phyloP scores from a whole-genome alignment of 2,888 invertebrate species.

The Dichetophora obliterata region DNA sequence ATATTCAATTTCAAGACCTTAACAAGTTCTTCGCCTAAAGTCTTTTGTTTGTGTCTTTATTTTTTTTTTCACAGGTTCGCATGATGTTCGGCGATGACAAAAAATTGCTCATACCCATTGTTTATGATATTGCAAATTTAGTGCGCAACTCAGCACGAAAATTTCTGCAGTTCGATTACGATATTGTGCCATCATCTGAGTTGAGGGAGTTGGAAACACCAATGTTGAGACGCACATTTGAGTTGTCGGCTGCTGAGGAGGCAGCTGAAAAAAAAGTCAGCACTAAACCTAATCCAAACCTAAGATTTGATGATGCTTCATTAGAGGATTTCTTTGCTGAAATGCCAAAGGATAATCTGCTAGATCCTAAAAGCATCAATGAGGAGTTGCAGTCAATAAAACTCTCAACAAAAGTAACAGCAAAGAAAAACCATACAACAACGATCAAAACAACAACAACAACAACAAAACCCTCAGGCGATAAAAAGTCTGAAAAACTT shows the following conservation, averaged over 20 bases:
- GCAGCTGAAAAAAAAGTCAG: slow-evolving; percentile 49
- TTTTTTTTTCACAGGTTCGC: slow-evolving; percentile 70
- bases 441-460: slow-evolving; percentile 11
- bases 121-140: slow-evolving; percentile 77
- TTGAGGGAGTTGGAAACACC: slow-evolving; percentile 39
- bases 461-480: slow-evolving; percentile 2
- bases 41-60: not conserved
- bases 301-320: slow-evolving; percentile 28
- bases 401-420: not conserved
- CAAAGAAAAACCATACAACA: not conserved
- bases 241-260: slow-evolving; percentile 52
- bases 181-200: slow-evolving; percentile 48
- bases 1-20: not conserved
- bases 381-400: slow-evolving; percentile 53
- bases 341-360: slow-evolving; percentile 57
- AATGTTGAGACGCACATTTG: slow-evolving; percentile 51
- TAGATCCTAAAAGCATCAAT: slow-evolving; percentile 64
- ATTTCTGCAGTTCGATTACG: slow-evolving; percentile 54
- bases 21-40: not conserved
- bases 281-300: slow-evolving; percentile 47
- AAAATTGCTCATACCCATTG: slow-evolving; percentile 75
- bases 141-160: slow-evolving; percentile 72
- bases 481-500: not conserved
- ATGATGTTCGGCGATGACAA: slow-evolving; percentile 74
- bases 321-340: slow-evolving; percentile 61